phyloP scores from a whole-genome alignment of 2,888 invertebrate species.

The Yponomeuta malinellus region DNA sequence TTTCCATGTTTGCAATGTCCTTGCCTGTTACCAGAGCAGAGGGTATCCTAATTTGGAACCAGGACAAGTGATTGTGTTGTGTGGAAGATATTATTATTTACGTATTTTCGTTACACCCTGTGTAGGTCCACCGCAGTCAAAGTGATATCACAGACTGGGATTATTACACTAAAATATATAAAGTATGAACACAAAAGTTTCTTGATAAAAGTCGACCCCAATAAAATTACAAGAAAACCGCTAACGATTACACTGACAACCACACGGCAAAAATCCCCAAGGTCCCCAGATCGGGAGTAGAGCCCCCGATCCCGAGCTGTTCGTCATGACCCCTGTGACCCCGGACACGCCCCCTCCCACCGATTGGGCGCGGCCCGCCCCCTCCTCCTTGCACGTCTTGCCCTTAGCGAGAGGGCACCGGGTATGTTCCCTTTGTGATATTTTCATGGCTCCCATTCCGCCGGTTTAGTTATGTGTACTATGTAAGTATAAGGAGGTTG shows the following conservation, averaged over 20 bases:
- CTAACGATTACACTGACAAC: background rate
- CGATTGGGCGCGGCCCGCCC: conserved; percentile 45
- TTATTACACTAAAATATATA: too few species aligned
- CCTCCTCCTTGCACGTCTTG: conserved; percentile 27
- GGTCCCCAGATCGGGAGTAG: background rate
- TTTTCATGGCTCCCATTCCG: conserved; percentile 8
- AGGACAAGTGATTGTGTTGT: too few species aligned
- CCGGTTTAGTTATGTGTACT: background rate
- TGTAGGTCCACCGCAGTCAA: too few species aligned
- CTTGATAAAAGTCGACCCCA: too few species aligned
- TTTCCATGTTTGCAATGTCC: too few species aligned
- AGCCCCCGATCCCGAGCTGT: conserved; percentile 1
- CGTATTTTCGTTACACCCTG: too few species aligned
- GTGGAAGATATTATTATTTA: too few species aligned
- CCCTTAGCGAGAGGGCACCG: background rate
- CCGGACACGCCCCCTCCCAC: conserved; percentile 39
- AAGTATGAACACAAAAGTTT: too few species aligned
- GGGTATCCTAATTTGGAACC: too few species aligned
- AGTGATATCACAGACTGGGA: too few species aligned
- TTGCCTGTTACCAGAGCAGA: too few species aligned
- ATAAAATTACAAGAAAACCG: background rate
- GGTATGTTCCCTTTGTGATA: conserved; percentile 2
- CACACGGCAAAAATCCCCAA: background rate
- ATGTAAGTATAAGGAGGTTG: background rate
- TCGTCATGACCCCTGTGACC: conserved; percentile 43